phyloP scores from a whole-genome alignment of 2,888 invertebrate genomes.

The Lycia hirtaria region DNA sequence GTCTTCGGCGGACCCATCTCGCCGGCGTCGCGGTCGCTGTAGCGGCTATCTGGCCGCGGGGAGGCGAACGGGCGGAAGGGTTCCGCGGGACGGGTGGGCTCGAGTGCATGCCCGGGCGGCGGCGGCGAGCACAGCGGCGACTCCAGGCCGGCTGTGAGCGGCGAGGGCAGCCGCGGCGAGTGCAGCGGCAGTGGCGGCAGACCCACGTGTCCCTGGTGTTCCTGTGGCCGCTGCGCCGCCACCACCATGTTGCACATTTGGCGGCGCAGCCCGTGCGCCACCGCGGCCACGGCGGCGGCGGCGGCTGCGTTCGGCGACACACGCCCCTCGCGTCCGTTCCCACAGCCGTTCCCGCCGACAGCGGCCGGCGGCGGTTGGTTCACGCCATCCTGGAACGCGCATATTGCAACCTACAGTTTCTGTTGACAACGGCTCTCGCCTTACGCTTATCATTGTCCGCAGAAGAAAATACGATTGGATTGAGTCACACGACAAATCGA shows the following conservation, averaged over 20 bases:
- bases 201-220: conserved; percentile 80
- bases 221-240: conserved; percentile 73
- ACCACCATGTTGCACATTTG: conserved; percentile 95
- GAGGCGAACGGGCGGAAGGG: conserved; percentile 86
- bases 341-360: conserved; percentile 84
- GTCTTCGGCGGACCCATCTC: conserved; percentile 80
- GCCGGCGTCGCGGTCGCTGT: conserved; percentile 87
- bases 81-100: conserved; percentile 82
- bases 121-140: conserved; percentile 88
- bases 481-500: not conserved
- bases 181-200: conserved; percentile 71
- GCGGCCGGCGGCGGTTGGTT: conserved; percentile 76
- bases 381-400: conserved; percentile 86
- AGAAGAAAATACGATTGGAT: conserved; percentile 2
- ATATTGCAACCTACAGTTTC: conserved; percentile 44
- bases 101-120: conserved; percentile 88
- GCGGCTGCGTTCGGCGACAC: conserved; percentile 88
- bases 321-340: conserved; percentile 84
- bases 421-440: conserved; percentile 22
- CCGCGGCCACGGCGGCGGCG: conserved; percentile 94
- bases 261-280: conserved; percentile 93
- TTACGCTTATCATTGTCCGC: not conserved
- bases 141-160: conserved; percentile 85
- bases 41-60: conserved; percentile 86
- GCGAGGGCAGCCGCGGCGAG: conserved; percentile 81